Base-by-base conservation (phyloP, 37 sponge, comb jelly and placozoan genomes). In the Halisarca cf. caerulea region DNA sequence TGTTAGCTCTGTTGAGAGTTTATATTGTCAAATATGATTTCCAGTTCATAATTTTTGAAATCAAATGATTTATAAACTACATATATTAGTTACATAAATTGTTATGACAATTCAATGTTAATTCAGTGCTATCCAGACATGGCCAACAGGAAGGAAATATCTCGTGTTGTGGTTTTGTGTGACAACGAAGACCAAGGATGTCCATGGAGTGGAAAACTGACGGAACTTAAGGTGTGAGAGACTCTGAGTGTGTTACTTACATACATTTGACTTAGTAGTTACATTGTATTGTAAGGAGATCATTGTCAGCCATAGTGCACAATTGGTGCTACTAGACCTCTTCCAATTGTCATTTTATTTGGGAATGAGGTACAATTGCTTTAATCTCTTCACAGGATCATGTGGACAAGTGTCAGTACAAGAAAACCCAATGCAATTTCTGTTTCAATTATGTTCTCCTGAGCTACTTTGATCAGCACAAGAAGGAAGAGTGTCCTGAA, bases 121-220 rank as follows among this genome's bases (percentile, higher is more conserved):
- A 20, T 82, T 30, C 41, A 92, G 91, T 82, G 66, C 42, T 88
- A 86, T 69, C 90, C 90, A 40, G 94, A 93, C 72, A 84, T 45
- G 21, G 94, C 94, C 17, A 87, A 87, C 20, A 62, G 86, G 18
- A 90, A 80, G 45, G 94, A 93, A 45, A 71, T 93, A 4, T 42
- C 39, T 11, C 30, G 33, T 5, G 68, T 90, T 3, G 0, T 8
- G 9, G 86, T 93, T 25, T n/a, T 28, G n/a, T 93, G 94, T 66
- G 15, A 64, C 15, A 79, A 85, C 59, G 21, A 69, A 1, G 57
- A 77, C 14, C 17, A 47, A 43, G 94, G 94, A 24, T 93, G 94
- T 79, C 34, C 33, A 2, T 93, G 94, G 94, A 61, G 18, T 58
- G 92, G 92, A 43, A 44, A 5, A 17, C 45, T 91, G 54, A 82